Conservation (phyloP, 1,140 invertebrate genomes). For the Calephelis nemesis region DNA sequence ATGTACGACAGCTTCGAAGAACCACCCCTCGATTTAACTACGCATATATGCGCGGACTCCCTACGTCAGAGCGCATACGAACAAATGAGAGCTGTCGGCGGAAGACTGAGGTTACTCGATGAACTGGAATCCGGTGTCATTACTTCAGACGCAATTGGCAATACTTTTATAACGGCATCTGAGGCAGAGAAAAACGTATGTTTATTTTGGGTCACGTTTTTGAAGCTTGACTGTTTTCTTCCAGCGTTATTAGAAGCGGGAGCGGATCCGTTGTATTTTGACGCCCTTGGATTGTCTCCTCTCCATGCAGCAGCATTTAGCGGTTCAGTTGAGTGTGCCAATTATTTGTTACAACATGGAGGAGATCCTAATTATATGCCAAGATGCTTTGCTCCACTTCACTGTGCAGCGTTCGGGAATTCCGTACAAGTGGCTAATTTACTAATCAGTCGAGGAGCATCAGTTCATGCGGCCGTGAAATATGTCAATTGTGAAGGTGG, state of each 20-base stretch:
- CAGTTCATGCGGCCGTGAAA: slow-evolving; percentile 80
- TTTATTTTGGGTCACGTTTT: slow-evolving; percentile 85
- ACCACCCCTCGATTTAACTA: slow-evolving; percentile 84
- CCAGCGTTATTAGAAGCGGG: slow-evolving; percentile 81
- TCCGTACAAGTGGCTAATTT: slow-evolving; percentile 85
- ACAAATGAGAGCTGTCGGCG: slow-evolving; percentile 84
- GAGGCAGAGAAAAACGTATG: slow-evolving; percentile 84
- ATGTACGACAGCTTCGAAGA: slow-evolving; percentile 88
- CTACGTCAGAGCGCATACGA: slow-evolving; percentile 85
- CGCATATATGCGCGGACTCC: slow-evolving; percentile 87
- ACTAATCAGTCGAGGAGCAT: slow-evolving; percentile 84
- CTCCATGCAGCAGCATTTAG: slow-evolving; percentile 89
- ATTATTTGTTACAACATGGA: slow-evolving; percentile 84
- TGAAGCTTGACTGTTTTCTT: slow-evolving; percentile 83
- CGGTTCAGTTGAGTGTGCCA: slow-evolving; percentile 85
- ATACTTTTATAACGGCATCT: slow-evolving; percentile 78
- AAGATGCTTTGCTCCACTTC: slow-evolving; percentile 86
- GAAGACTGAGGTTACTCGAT: slow-evolving; percentile 83
- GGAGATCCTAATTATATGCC: slow-evolving; percentile 84
- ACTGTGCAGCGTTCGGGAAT: slow-evolving; percentile 90
- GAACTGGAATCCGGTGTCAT: slow-evolving; percentile 84
- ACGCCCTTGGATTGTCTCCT: slow-evolving; percentile 84
- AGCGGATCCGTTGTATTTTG: slow-evolving; percentile 84
- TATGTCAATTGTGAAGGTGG: slow-evolving; percentile 85
- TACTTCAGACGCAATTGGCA: slow-evolving; percentile 77